Conservation (phyloP, 2,888 invertebrate species). For the Charanyca ferruginea region DNA sequence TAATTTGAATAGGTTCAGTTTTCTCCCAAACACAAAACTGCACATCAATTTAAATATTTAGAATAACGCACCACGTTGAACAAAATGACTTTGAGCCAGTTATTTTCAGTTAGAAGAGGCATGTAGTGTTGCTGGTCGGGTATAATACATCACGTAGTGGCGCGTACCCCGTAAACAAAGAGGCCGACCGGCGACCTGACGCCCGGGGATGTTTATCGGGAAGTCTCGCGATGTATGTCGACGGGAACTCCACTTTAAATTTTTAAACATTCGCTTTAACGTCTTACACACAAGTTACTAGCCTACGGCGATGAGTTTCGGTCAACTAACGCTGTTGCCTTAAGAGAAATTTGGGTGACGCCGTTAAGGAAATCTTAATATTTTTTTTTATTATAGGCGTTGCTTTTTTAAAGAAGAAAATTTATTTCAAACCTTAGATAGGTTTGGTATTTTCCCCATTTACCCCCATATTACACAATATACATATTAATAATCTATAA, state of each 20-base stretch:
- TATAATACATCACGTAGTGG: slow-evolving; percentile 73
- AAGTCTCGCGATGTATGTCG: slow-evolving; percentile 78
- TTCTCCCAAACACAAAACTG: background rate
- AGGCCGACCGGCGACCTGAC: slow-evolving; percentile 71
- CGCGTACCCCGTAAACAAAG: slow-evolving; percentile 76
- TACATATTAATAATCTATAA: too few species aligned
- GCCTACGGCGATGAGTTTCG: slow-evolving; percentile 52
- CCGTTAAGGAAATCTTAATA: slow-evolving; percentile 19
- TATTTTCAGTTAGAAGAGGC: slow-evolving; percentile 55
- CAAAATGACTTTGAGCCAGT: slow-evolving; percentile 47
- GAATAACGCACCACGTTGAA: slow-evolving; percentile 1
- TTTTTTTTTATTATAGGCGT: background rate
- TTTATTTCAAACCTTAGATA: background rate
- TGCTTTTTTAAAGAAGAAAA: background rate
- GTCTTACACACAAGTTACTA: slow-evolving; percentile 60
- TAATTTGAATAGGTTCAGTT: too few species aligned
- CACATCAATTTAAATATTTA: background rate
- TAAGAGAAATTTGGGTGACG: slow-evolving; percentile 12
- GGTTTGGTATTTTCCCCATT: too few species aligned
- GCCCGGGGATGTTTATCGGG: slow-evolving; percentile 85
- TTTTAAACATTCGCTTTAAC: slow-evolving; percentile 78
- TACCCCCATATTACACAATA: too few species aligned
- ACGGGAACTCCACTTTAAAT: slow-evolving; percentile 80
- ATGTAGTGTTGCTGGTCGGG: slow-evolving; percentile 48
- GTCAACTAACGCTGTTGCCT: slow-evolving; percentile 36